Evolutionary conservation across 2,888 invertebrate species (phyloP), one percentile per base, ranked within the genome.

Genomic region (Adelognathus sp.): DNA sequence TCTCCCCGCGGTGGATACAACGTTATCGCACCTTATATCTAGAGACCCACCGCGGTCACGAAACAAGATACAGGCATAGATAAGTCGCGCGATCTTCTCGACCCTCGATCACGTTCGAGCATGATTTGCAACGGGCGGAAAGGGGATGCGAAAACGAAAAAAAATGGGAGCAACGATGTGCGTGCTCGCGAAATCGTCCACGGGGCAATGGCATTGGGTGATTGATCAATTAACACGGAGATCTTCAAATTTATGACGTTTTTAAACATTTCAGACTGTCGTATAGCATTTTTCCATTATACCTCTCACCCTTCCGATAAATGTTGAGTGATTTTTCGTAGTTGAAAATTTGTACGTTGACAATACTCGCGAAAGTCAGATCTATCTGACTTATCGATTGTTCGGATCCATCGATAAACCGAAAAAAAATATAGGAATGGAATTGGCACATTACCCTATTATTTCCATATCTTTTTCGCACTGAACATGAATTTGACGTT

Each of bases 71-170:
- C 33, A 64, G 70, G n/a, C 33, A 39, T 66, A 39, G 70, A 79
- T 75, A 78, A 58, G 56, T 69, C 70, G 58, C 58, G 52, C 70
- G 33, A 64, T 74, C 58, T 60, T 79, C 44, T 52, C 66, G 75
- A 75, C 75, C 75, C 79, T 79, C 75, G 79, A 79, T 79, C 79
- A 79, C 79, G 79, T 79, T 79, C 79, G 60, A 31, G 79, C 75
- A 75, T 79, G 75, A 79, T 79, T 75, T 79, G 66, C 74, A 74
- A 29, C 69, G 73, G 58, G 73, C 18, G 58, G 58, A 24, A 14
- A 52, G 46, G 54, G 63, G 67, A 63, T 69, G 73, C 78, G 39
- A 46, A 29, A 16, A 3, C 58, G 44, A 50, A 44, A 58, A 36
- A 52, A 31, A 71, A 71, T 70, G 66, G 44, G 70, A 70, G 58